A percentile compares a stretch with the other conserved stretches of the same genome.
Evolutionary conservation across 2,888 invertebrate genomes (phyloP).

Genomic region (Serrognathus titanus): DNA sequence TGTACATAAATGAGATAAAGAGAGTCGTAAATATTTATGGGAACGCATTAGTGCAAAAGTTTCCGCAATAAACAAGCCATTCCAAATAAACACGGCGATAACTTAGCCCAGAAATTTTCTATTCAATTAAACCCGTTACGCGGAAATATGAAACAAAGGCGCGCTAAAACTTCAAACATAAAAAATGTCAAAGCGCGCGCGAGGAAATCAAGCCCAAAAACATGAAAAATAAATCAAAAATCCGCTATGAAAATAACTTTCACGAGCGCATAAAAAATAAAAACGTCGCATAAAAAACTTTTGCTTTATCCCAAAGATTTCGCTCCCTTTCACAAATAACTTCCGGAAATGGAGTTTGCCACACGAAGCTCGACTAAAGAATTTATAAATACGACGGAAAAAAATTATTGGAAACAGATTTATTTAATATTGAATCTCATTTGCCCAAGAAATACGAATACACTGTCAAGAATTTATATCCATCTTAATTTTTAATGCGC

Average conservation of each 20-base stretch:
- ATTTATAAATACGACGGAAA: slow-evolving; percentile 1
- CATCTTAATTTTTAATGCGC: too few relatives aligned
- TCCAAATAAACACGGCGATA: too few relatives aligned
- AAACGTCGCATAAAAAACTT: slow-evolving; percentile 9
- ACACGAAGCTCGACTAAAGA: slow-evolving; percentile 20
- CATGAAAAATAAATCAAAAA: slow-evolving; percentile 10
- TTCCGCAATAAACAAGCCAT: too few relatives aligned
- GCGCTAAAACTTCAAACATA: not conserved
- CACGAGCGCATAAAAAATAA: slow-evolving; percentile 3
- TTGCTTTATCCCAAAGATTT: slow-evolving; percentile 9
- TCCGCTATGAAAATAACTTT: slow-evolving; percentile 13
- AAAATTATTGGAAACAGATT: too few relatives aligned
- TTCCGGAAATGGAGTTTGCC: slow-evolving; percentile 24
- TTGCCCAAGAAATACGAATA: too few relatives aligned
- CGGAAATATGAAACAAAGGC: not conserved
- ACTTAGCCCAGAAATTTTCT: not conserved
- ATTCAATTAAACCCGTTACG: not conserved
- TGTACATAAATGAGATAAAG: too few relatives aligned
- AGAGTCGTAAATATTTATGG: too few relatives aligned
- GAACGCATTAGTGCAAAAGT: too few relatives aligned
- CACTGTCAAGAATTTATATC: too few relatives aligned
- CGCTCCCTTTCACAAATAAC: slow-evolving; percentile 16
- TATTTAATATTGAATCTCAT: too few relatives aligned
- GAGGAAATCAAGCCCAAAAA: slow-evolving; percentile 1
- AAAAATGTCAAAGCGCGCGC: not conserved